Evolutionary conservation across 1,140 invertebrate species (phyloP), one percentile per base, ranked within the genome.

Genomic region (Drosophila auraria): DNA sequence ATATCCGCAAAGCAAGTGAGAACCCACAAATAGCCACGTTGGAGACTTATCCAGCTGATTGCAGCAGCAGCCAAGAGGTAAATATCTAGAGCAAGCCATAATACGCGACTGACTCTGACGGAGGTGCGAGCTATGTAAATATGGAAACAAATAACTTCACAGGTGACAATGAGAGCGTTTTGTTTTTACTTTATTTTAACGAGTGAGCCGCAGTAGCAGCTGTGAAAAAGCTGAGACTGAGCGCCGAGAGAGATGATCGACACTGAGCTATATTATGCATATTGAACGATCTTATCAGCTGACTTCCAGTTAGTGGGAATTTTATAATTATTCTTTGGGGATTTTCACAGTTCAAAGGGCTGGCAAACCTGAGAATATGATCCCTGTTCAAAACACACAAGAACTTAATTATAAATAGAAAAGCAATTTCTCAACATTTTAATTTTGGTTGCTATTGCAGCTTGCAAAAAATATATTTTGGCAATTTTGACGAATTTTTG

Each of bases 91-190:
- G 51, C 54, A 73, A 72, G 53, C 38, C 57, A 73, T 60, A 44
- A 38, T 40, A 59, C 68, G 14, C 11, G 30, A 72, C 54, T 44
- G 54, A 45, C 17, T 27, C 33, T 58, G 54, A 50, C 64, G 27
- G 44, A 23, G 69, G 38, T 70, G 40, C n/a, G 12, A 61, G 36
- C 38, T 73, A 36, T 38, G 70, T 73, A 72, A 73, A 72, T 73
- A 73, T 60, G 38, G 30, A 61, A 61, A 45, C 47, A 73, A 73
- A 59, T 44, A 72, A 50, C 27, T 69, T 30, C 36, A 25, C 33
- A 38, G 7, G 3, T 56, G 36, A 73, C 45, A 73, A 51, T 73
- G 54, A 50, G 25, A 71, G 42, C 27, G 63, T 69, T 49, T 71
- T 71, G 30, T 57, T 40, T 65, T 69, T 47, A 69, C 12, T 56